Evolutionary conservation across 2,113 vertebrate species (phyloP).

Genomic region (Etia nguti): DNA sequence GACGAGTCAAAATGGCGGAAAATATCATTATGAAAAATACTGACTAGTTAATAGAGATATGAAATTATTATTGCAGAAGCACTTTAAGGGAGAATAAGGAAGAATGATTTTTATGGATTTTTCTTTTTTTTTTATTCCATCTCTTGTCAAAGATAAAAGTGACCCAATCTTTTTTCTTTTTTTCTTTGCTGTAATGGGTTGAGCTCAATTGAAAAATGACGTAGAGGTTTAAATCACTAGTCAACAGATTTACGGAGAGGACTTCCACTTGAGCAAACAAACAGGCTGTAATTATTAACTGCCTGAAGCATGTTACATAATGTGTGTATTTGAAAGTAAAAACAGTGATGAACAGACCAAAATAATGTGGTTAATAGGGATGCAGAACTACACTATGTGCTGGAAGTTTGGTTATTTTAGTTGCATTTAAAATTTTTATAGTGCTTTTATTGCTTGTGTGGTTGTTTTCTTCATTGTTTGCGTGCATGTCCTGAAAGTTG

Average conservation of each 20-base stretch:
- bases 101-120: background rate
- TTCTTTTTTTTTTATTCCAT: background rate
- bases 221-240: background rate
- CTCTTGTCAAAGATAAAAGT: background rate
- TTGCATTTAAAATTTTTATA: background rate
- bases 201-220: background rate
- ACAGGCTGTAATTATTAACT: background rate
- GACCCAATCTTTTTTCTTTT: background rate
- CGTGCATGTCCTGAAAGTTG: background rate
- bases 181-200: background rate
- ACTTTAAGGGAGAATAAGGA: background rate
- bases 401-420: background rate
- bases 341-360: background rate
- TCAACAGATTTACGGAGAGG: background rate
- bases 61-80: background rate
- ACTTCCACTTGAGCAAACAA: background rate
- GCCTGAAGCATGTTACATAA: background rate
- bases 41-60: background rate
- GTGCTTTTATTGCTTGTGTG: background rate
- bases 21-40: background rate
- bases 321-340: background rate
- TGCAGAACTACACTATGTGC: background rate
- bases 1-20: background rate
- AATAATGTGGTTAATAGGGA: background rate
- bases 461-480: background rate